Evolutionary conservation across 2,888 invertebrate genomes (phyloP), one percentile per base, ranked within the genome.

Genomic region (Seira sanloemensis): DNA sequence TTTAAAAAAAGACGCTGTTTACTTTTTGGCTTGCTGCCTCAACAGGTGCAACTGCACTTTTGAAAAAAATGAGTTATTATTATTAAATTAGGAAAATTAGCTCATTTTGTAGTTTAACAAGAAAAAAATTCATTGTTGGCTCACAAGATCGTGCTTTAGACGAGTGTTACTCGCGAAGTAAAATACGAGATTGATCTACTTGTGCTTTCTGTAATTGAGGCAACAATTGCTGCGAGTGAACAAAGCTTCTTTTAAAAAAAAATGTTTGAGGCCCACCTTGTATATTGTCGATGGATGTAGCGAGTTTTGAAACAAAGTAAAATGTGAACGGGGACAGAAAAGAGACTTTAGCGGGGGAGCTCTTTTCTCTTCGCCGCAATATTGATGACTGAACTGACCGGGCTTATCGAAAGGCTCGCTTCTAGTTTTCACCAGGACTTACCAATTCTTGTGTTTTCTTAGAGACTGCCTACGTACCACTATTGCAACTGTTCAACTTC

Each of bases 11-110:
- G 65, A 1, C 21, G 1, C 25, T 24, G 24, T 67, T 24, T 24
- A 23, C 67, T 46, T 25, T 46, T 71, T 71, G 71, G 71, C 71
- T 19, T 46, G 21, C 23, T 71, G 71, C 71, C 46, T 71, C 21
- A 37, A 21, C 18, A 66, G 66, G 25, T 75, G 75, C 75, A 66
- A 75, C 75, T 75, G 66, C 75, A 75, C 75, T 75, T 75, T 37
- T 71, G 26, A 21, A 71, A 68, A 26, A 26, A 5, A 71, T 18
- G 37, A 46, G 12, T 37, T 37, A 37, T 37, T 37, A n/a, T 12
- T 9, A 37, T 37, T 37, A 37, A 37, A 37, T 5, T 5, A 12
- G 37, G 12, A 37, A 37, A 37, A 37, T 37, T 37, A 12, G 5
- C 12, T 37, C 37, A 37, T 37, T 37, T n/a, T n/a, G n/a, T n/a